phyloP scores from a whole-genome alignment of 2,888 invertebrate species.

The Electrophaes corylata region DNA sequence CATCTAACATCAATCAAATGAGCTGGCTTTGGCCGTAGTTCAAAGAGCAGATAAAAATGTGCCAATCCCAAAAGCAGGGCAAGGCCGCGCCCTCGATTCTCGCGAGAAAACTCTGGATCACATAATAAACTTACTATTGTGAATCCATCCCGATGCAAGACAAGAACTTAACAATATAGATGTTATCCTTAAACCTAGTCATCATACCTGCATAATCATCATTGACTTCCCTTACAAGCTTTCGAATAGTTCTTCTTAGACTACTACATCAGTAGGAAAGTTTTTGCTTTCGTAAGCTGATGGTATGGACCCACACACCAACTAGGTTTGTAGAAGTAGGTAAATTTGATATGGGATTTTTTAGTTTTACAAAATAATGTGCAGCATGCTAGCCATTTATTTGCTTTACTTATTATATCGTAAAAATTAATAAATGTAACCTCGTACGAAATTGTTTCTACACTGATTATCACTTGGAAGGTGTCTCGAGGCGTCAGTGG shows the following conservation, averaged over 20 bases:
- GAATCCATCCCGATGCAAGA: slow-evolving; percentile 41
- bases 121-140: slow-evolving; percentile 62
- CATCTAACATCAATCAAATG: slow-evolving; percentile 56
- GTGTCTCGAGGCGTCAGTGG: slow-evolving; percentile 59
- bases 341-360: no score
- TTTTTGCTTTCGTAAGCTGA: no score
- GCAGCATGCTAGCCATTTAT: no score
- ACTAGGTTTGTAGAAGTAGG: no score
- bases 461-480: slow-evolving; percentile 72
- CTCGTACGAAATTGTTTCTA: neutral
- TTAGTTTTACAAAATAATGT: no score
- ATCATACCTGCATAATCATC: neutral
- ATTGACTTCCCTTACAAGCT: neutral
- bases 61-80: slow-evolving; percentile 77
- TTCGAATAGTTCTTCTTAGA: neutral
- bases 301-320: no score
- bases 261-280: neutral
- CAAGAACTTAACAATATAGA: slow-evolving; percentile 41
- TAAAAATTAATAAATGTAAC: neutral
- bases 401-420: neutral
- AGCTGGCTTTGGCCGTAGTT: slow-evolving; percentile 60
- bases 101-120: slow-evolving; percentile 62
- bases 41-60: slow-evolving; percentile 76
- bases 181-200: slow-evolving; percentile 18
- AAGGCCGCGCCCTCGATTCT: slow-evolving; percentile 77